Base-by-base conservation (phyloP, 2,888 invertebrate genomes). In the Slavum lentiscoides region DNA sequence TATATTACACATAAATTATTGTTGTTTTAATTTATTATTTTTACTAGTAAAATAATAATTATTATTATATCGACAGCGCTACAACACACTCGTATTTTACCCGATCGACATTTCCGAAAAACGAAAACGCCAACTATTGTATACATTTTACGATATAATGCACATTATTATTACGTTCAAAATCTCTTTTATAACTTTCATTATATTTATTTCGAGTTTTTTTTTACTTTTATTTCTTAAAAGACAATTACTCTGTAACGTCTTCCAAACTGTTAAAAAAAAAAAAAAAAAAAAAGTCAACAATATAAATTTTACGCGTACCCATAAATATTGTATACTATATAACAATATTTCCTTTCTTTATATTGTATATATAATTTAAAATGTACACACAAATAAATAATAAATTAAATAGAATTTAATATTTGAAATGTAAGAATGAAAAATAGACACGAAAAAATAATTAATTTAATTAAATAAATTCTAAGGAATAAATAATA, bases 401-500 rank as follows among this genome's bases (percentile, higher is more conserved):
- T 77, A 69, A 77, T 77, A 13, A 77, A 70, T 69, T 55, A 69
- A 77, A 62, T 21, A 70, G 8, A 23, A 69, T 62, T 69, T 70
- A 69, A 11, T 70, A 62, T 53, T 77, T 53, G 21, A 80, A 58
- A 64, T 67, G 13, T 59, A 53, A n/a, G n/a, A 72, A 64, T 66
- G 55, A 64, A 72, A 30, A 64, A 70, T 43, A 61, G 23, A 13
- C n/a, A 64, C 17, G 53, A 64, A 55, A 70, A 62, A 62, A 23
- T 62, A 69, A 67, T 59, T 19, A 67, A 75, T 43, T 39, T 8
- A 68, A 74, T 53, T 39, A 68, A 68, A 68, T 76, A 76, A 68
- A 61, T 61, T 58, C 19, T 64, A 55, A 80, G 39, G n/a, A 37
- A 72, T 72, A 80, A 72, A 80, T 72, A 72, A 72, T 70, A 80